These are phyloP conservation scores for Lerista edwardsae DNA, from an alignment of 2,797 vertebrate species.

Conservation along the genomic window DNA sequence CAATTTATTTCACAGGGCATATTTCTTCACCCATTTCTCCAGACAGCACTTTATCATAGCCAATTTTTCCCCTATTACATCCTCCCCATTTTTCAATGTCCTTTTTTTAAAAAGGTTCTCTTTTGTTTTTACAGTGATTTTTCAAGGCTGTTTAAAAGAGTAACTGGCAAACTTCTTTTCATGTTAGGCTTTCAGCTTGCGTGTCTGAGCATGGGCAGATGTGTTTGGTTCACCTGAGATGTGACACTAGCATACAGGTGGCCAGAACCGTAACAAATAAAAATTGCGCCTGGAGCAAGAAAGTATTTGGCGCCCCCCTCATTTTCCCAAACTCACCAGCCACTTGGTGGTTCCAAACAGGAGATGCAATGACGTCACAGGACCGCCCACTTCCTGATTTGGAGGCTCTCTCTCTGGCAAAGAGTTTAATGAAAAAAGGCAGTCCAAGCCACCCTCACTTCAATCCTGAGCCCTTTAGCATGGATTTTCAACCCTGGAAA, in stretches of 20 bases:
- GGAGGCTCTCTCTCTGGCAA: no score
- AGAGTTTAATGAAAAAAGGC: no score
- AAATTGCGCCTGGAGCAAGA: no score
- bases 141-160: slow-evolving; percentile 46
- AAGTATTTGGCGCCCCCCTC: no score
- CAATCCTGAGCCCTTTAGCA: no score
- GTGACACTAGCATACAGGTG: not conserved
- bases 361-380: no score
- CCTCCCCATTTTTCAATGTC: slow-evolving; percentile 44
- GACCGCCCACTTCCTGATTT: no score
- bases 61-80: slow-evolving; percentile 53
- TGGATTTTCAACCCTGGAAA: no score
- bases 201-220: not conserved
- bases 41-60: slow-evolving; percentile 56
- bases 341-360: no score
- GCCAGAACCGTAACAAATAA: no score
- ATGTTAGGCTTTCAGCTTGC: slow-evolving; percentile 1
- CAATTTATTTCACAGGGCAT: slow-evolving; percentile 52
- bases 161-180: slow-evolving; percentile 11
- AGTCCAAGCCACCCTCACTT: no score
- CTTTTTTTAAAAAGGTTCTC: not conserved
- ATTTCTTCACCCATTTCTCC: slow-evolving; percentile 54
- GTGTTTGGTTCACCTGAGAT: not conserved
- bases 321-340: no score
- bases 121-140: slow-evolving; percentile 48